Percentiles rank a stretch among this genome's conserved stretches.
These are phyloP conservation scores for Myoxocephalus aenaeus DNA, from an alignment of 2,797 vertebrate species.

Conservation along the genomic window DNA sequence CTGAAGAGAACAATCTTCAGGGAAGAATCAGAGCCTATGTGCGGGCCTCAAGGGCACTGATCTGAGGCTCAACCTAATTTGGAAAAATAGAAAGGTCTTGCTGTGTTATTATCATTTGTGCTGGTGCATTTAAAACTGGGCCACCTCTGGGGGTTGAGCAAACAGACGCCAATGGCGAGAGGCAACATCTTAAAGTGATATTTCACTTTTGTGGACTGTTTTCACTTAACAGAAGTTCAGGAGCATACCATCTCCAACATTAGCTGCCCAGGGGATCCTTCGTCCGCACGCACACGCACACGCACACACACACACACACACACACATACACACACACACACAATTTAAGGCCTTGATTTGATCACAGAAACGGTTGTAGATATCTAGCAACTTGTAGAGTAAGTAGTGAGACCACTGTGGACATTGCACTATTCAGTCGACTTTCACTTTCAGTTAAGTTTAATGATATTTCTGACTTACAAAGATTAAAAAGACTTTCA, in stretches of 20 bases:
- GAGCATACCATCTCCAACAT: slow-evolving; percentile 63
- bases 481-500: slow-evolving; percentile 64
- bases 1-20: slow-evolving; percentile 77
- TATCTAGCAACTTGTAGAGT: slow-evolving; percentile 25
- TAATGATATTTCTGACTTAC: slow-evolving; percentile 54
- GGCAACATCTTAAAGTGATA: slow-evolving; percentile 74
- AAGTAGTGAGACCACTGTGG: slow-evolving; percentile 25
- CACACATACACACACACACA: slow-evolving; percentile 23
- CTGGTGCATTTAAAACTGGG: slow-evolving; percentile 83
- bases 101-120: slow-evolving; percentile 86
- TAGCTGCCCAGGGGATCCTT: slow-evolving; percentile 55
- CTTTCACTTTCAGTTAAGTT: slow-evolving; percentile 42
- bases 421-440: slow-evolving; percentile 11
- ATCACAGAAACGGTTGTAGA: slow-evolving; percentile 43
- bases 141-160: slow-evolving; percentile 73
- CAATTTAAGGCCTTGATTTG: slow-evolving; percentile 45
- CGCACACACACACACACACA: slow-evolving; percentile 7
- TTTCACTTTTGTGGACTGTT: slow-evolving; percentile 75
- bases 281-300: slow-evolving; percentile 4
- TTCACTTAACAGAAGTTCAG: slow-evolving; percentile 73
- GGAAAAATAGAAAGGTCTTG: slow-evolving; percentile 84
- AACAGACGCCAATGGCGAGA: slow-evolving; percentile 68
- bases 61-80: slow-evolving; percentile 82
- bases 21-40: slow-evolving; percentile 73
- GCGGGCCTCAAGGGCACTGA: slow-evolving; percentile 70